Base-by-base conservation (phyloP, 37 sponge, comb jelly and placozoan species). In the Chondrosia reniformis region DNA sequence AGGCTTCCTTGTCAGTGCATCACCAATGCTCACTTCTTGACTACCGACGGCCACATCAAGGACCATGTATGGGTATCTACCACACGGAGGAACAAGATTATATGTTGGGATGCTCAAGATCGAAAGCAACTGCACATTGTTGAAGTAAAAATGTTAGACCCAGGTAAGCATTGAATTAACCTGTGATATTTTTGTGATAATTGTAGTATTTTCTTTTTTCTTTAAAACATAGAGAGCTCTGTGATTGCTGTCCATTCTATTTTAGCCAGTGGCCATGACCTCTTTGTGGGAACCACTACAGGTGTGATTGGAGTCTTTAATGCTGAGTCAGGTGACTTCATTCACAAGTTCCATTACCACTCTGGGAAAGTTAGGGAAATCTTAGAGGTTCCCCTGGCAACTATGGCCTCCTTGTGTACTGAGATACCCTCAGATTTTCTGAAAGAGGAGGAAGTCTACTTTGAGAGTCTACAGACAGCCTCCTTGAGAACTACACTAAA, bases 21-120 rank as follows among this genome's bases (percentile, higher is more conserved):
- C 17, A 79, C 76, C 28, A 62, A 39, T 54, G 54, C 80, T 30
- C 75, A 55, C 46, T 90, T 90, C 41, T 55, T 42, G 7, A 66
- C n/a, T n/a, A 65, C 30, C 5, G 58, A 45, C 0, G 89, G 86
- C 5, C 41, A 17, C 9, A 45, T 24, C 12, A 12, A 21, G 45
- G 56, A 63, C 17, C 83, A 81, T 52, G 42, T 85, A 69, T 90
- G 90, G 90, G 79, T 90, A 15, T 82, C 90, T 2, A 85, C 82
- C 41, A 52, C 79, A 21, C 52, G 78, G 0, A 39, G 85, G 24
- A 64, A 46, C 32, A 45, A 71, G 3, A 21, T 90, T 21, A 86
- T 90, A 6, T 82, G 83, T 62, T 85, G 75, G 55, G 86, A 90
- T 66, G 86, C 90, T n/a, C 45, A 46, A 46, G 37, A 62, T 40